Evolutionary conservation across 2,888 invertebrate genomes (phyloP).

Genomic region (Invenusta paracnida): DNA sequence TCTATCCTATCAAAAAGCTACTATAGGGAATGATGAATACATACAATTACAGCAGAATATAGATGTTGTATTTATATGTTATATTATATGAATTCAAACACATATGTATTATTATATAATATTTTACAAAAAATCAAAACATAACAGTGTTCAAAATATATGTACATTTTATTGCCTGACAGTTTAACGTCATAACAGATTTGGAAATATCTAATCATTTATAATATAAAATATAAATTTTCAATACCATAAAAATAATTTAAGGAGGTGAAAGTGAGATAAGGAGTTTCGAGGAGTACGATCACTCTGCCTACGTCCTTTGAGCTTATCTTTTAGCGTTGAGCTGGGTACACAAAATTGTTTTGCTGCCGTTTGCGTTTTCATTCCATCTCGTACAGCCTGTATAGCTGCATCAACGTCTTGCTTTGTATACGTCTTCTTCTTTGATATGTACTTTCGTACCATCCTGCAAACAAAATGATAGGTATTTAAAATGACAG

Average conservation of each 20-base stretch:
- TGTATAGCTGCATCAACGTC: background rate
- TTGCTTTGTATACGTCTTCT: background rate
- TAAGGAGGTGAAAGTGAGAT: background rate
- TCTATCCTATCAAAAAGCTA: too few relatives aligned
- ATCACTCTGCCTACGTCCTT: background rate
- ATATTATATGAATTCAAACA: too few relatives aligned
- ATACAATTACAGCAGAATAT: too few relatives aligned
- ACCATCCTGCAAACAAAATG: background rate
- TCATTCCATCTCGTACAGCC: background rate
- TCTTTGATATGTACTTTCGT: conserved; percentile 7
- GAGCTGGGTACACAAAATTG: conserved; percentile 2
- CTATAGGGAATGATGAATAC: too few relatives aligned
- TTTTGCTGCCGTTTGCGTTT: background rate
- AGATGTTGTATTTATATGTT: too few relatives aligned
- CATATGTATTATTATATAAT: too few relatives aligned
- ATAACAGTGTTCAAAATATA: too few relatives aligned
- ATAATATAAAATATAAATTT: background rate
- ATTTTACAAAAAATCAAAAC: too few relatives aligned
- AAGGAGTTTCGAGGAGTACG: too few relatives aligned
- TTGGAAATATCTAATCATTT: background rate
- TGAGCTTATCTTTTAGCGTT: background rate
- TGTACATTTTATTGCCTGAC: too few relatives aligned
- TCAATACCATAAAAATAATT: background rate
- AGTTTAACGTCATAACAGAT: too few relatives aligned
- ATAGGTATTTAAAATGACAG: background rate